These are phyloP conservation scores for Pelecanus crispus DNA, from an alignment of 2,113 vertebrate species.

Conservation along the genomic window DNA sequence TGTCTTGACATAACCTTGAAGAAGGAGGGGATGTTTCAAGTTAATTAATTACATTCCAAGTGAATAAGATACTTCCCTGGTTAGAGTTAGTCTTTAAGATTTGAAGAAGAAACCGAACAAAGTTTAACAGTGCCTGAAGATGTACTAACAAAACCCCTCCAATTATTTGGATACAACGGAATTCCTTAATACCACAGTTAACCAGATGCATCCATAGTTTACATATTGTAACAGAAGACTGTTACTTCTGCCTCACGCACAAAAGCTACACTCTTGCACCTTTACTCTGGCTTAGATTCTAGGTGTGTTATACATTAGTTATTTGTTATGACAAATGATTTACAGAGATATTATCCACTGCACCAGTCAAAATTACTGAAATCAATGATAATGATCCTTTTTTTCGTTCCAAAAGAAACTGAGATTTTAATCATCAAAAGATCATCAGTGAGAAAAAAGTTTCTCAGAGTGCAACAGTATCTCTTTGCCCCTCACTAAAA, in stretches of 20 bases:
- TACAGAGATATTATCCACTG: background rate
- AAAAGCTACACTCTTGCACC: background rate
- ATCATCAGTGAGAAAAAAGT: background rate
- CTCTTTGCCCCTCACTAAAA: background rate
- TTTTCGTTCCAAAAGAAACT: background rate
- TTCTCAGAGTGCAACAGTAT: background rate
- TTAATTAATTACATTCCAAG: constrained; percentile 42
- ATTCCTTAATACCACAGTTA: background rate
- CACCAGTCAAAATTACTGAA: background rate
- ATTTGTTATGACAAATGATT: background rate
- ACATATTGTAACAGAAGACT: background rate
- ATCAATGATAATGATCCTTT: background rate
- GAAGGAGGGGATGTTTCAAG: background rate
- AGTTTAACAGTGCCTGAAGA: background rate
- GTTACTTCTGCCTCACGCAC: background rate
- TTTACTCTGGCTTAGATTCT: background rate
- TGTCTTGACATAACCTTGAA: background rate
- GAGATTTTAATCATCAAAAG: background rate
- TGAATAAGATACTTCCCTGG: background rate
- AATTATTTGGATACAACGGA: background rate
- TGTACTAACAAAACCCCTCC: background rate
- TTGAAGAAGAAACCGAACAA: background rate
- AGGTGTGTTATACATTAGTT: background rate
- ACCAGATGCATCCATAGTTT: background rate
- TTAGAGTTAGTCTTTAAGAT: background rate